phyloP scores from a whole-genome alignment of 2,888 invertebrate species.

The Adineta ricciae region DNA sequence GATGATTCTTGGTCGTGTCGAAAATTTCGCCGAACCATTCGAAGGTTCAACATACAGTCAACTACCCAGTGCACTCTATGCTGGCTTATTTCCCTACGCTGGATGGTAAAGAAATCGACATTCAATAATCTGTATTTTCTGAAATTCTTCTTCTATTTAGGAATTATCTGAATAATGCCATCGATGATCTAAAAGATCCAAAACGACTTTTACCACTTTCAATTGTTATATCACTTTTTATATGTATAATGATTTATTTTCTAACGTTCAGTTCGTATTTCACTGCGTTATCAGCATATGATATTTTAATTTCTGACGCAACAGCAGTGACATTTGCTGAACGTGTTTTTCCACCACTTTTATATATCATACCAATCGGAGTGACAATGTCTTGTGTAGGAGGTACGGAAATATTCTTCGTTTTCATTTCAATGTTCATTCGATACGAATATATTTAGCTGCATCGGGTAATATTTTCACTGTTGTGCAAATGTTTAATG shows the following conservation, averaged over 20 bases:
- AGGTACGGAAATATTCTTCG: constrained; percentile 22
- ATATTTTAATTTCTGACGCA: constrained; percentile 70
- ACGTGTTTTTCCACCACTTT: background rate
- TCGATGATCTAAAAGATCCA: constrained; percentile 82
- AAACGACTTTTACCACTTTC: constrained; percentile 83
- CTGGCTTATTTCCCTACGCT: constrained; percentile 49
- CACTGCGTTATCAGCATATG: constrained; percentile 68
- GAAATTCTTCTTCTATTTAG: constrained; percentile 50
- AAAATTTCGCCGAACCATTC: constrained; percentile 31
- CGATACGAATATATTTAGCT: constrained; percentile 52
- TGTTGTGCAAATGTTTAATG: constrained; percentile 38
- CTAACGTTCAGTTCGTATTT: constrained; percentile 83
- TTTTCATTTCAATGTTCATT: constrained; percentile 49
- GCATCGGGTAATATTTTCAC: constrained; percentile 45
- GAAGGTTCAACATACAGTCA: constrained; percentile 26
- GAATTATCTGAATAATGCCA: constrained; percentile 88
- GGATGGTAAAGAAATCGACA: constrained; percentile 50
- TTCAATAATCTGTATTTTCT: background rate
- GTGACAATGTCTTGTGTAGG: constrained; percentile 21
- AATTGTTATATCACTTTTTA: constrained; percentile 81
- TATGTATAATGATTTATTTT: constrained; percentile 78
- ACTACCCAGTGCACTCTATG: constrained; percentile 44
- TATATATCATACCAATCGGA: constrained; percentile 17
- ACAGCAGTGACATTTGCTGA: constrained; percentile 60
- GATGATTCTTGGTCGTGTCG: constrained; percentile 53